Conservation (phyloP, 2,888 invertebrate species). For the Sinotaia quadrata region DNA sequence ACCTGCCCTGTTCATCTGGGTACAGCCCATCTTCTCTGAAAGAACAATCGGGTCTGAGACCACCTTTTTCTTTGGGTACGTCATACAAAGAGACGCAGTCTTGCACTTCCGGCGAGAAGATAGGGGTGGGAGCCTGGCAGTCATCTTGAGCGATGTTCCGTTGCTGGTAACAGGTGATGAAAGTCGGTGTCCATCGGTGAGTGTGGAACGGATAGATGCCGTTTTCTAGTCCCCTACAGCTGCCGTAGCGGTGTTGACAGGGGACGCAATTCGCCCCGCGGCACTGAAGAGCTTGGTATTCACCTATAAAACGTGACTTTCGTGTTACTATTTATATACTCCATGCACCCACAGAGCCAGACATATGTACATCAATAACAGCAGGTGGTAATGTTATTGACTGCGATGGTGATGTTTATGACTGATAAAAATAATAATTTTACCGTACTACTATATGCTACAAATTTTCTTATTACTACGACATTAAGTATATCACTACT, state of each 20-base stretch:
- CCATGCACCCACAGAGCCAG: no score
- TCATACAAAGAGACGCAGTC: constrained; percentile 46
- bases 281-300: constrained; percentile 43
- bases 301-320: constrained; percentile 42
- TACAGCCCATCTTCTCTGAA: constrained; percentile 42
- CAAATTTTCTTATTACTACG: no score
- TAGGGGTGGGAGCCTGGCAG: constrained; percentile 42
- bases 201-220: constrained; percentile 47
- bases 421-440: no score
- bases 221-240: constrained; percentile 40
- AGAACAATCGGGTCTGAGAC: constrained; percentile 45
- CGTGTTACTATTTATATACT: no score
- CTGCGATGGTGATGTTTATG: no score
- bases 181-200: constrained; percentile 43
- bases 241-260: constrained; percentile 39
- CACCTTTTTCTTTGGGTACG: constrained; percentile 45
- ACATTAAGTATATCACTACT: no score
- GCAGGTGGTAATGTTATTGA: no score
- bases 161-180: constrained; percentile 45
- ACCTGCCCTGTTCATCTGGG: constrained; percentile 45
- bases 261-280: constrained; percentile 37
- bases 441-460: no score
- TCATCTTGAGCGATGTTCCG: constrained; percentile 50
- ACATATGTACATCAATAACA: no score
- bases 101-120: constrained; percentile 42